Percentiles rank a stretch among this genome's conserved stretches.
phyloP scores from a whole-genome alignment of 1,140 invertebrate genomes.

The Drosophila varians region DNA sequence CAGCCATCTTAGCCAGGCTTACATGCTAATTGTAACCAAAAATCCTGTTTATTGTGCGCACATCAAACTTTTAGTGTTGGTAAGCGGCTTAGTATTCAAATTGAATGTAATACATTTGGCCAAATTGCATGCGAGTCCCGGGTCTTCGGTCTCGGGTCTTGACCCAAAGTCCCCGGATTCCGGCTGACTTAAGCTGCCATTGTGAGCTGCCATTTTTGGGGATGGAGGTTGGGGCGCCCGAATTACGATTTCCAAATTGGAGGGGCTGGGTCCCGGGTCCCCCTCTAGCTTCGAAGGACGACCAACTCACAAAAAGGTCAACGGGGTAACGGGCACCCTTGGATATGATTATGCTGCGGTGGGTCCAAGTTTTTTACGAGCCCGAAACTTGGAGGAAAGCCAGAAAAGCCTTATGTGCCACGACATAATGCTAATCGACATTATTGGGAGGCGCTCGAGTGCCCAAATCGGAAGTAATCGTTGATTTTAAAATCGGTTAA shows the following conservation, averaged over 20 bases:
- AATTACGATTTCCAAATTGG: conserved; percentile 16
- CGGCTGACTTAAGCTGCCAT: conserved; percentile 68
- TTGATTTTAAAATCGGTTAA: conserved; percentile 16
- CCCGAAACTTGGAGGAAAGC: conserved; percentile 15
- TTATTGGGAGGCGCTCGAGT: conserved; percentile 25
- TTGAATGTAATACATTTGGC: conserved; percentile 81
- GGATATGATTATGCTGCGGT: conserved; percentile 34
- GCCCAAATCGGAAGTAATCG: conserved; percentile 30
- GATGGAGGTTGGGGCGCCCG: not conserved
- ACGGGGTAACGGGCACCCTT: conserved; percentile 35
- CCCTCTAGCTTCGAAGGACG: not conserved
- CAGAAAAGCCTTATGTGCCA: conserved; percentile 34
- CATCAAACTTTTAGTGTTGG: conserved; percentile 82
- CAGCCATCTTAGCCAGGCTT: conserved; percentile 51
- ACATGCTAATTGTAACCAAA: conserved; percentile 81
- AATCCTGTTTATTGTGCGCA: conserved; percentile 82
- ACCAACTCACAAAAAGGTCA: conserved; percentile 38
- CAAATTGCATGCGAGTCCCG: conserved; percentile 80
- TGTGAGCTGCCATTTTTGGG: not conserved
- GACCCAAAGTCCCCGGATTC: conserved; percentile 65
- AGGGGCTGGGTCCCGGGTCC: not conserved
- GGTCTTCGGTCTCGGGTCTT: too few species aligned
- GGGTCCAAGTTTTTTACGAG: conserved; percentile 36
- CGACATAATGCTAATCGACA: conserved; percentile 50
- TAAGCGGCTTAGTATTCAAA: conserved; percentile 82